Percentiles rank a stretch among this genome's conserved stretches.
These are phyloP conservation scores for Oligia latruncula DNA, from an alignment of 2,888 invertebrate species.

Conservation along the genomic window DNA sequence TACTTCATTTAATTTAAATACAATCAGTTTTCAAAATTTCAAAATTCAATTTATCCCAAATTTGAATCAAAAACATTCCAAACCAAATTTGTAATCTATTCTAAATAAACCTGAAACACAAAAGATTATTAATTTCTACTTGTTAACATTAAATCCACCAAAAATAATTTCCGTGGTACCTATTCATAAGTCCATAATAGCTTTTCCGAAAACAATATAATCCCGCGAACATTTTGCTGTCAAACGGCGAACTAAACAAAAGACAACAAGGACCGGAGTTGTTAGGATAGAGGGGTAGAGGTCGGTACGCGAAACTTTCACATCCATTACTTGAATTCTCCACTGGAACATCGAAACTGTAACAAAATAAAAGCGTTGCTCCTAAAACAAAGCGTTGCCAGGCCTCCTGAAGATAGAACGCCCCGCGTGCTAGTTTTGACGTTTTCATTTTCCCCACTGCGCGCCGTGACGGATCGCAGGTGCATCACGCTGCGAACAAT, in stretches of 20 bases:
- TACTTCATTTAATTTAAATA: background rate
- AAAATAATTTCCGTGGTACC: constrained; percentile 52
- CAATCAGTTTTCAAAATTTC: background rate
- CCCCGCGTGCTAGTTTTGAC: constrained; percentile 64
- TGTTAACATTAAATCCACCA: constrained; percentile 63
- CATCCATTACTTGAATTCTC: constrained; percentile 54
- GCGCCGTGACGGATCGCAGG: constrained; percentile 73
- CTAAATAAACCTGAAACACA: constrained; percentile 40
- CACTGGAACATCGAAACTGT: constrained; percentile 44
- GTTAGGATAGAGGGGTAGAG: background rate
- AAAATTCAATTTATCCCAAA: constrained; percentile 4
- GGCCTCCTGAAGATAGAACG: constrained; percentile 59
- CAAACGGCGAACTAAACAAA: constrained; percentile 60
- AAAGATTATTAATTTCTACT: constrained; percentile 61
- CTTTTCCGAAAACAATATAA: constrained; percentile 65
- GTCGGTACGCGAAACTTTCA: constrained; percentile 44
- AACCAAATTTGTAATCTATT: constrained; percentile 17
- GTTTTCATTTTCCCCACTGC: constrained; percentile 71
- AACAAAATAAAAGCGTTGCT: constrained; percentile 55
- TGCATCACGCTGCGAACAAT: constrained; percentile 71
- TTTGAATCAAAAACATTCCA: constrained; percentile 30
- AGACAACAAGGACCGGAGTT: constrained; percentile 22
- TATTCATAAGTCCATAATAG: constrained; percentile 58
- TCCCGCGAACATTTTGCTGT: constrained; percentile 59
- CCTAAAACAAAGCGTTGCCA: constrained; percentile 56